Evolutionary conservation across 92 coral and sea anemone genomes (phyloP).

Genomic region (Meandrina meandrites): DNA sequence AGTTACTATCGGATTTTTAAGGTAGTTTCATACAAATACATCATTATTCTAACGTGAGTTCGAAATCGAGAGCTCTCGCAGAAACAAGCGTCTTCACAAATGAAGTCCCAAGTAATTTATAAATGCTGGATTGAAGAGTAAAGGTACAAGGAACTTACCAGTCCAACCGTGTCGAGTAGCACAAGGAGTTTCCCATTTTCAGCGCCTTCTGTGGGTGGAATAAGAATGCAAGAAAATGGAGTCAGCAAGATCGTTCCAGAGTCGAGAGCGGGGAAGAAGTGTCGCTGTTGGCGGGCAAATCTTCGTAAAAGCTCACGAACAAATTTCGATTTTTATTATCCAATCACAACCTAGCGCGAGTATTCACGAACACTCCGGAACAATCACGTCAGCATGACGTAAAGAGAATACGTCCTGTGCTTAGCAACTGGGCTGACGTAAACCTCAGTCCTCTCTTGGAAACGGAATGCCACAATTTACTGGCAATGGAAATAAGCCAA

Average conservation of each 20-base stretch:
- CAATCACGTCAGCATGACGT: not conserved
- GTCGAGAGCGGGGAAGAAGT: too few relatives aligned
- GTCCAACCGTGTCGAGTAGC: slow-evolving; percentile 74
- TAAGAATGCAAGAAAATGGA: not conserved
- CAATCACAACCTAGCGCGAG: not conserved
- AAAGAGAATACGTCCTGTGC: not conserved
- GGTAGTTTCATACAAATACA: too few relatives aligned
- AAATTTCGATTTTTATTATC: not conserved
- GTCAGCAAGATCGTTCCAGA: not conserved
- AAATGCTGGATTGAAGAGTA: not conserved
- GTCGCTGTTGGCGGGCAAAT: not conserved
- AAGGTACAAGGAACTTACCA: slow-evolving; percentile 51
- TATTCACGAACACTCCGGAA: not conserved
- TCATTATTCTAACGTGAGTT: too few relatives aligned
- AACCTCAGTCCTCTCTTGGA: not conserved
- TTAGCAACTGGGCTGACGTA: not conserved
- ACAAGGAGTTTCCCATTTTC: slow-evolving; percentile 64
- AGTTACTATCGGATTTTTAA: too few relatives aligned
- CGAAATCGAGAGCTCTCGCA: too few relatives aligned
- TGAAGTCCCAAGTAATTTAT: too few relatives aligned
- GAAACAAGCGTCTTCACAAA: too few relatives aligned
- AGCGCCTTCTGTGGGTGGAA: slow-evolving; percentile 33
- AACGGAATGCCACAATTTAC: not conserved
- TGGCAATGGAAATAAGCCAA: not conserved
- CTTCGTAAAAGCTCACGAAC: not conserved